Conservation (phyloP, 2,113 vertebrate genomes). For the Antennarius striatus region DNA sequence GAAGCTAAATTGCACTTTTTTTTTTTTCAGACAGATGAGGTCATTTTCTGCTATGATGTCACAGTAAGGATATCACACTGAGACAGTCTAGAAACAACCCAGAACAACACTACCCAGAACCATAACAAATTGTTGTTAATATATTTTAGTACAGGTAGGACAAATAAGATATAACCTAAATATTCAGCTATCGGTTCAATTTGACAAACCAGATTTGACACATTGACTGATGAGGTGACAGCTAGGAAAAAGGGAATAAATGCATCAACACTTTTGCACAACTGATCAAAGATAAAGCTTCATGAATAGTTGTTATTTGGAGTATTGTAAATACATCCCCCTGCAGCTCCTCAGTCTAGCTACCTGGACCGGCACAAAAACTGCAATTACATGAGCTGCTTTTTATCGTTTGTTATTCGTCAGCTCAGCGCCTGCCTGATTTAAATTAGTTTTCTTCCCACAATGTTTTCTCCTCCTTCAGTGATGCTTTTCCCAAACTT, state of each 20-base stretch:
- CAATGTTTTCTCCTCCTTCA: neutral
- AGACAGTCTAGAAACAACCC: too few species aligned
- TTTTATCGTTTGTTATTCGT: slow-evolving; percentile 29
- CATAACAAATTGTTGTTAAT: neutral
- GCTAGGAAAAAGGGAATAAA: neutral
- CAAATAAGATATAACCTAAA: neutral
- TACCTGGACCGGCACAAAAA: neutral
- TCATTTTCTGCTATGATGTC: neutral
- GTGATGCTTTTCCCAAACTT: slow-evolving; percentile 9
- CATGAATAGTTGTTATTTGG: slow-evolving; percentile 25
- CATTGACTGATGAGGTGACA: neutral
- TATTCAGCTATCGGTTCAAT: neutral
- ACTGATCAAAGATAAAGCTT: slow-evolving; percentile 19
- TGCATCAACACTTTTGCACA: neutral
- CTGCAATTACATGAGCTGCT: slow-evolving; percentile 34
- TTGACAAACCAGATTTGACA: slow-evolving; percentile 24
- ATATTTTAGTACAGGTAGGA: neutral
- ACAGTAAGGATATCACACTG: too few species aligned
- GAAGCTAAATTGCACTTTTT: too few species aligned
- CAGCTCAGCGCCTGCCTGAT: slow-evolving; percentile 24
- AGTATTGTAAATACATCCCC: slow-evolving; percentile 22
- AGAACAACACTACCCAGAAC: neutral
- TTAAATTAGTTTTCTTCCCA: too few species aligned
- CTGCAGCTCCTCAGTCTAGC: slow-evolving; percentile 10
- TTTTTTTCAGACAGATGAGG: neutral